Evolutionary conservation across 2,113 vertebrate genomes (phyloP).

Genomic region (Pituophis catenifer): DNA sequence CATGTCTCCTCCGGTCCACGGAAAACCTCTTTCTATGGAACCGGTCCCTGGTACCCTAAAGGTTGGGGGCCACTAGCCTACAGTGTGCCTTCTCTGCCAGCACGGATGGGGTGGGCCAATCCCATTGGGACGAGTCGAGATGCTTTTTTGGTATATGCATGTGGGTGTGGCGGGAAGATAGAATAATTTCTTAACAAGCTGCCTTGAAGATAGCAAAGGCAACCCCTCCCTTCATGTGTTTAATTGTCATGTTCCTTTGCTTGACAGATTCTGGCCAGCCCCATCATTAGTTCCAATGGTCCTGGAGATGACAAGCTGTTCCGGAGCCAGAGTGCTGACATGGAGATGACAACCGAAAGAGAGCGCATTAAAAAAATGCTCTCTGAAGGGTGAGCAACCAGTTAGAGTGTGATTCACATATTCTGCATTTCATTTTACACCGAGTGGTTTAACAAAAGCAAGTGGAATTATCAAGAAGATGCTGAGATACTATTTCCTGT

Average conservation of each 20-base stretch:
- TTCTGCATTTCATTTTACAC: background rate
- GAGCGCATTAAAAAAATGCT: constrained; percentile 97
- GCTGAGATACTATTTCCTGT: background rate
- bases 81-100: background rate
- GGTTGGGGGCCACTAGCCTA: background rate
- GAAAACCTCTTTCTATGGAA: too few species aligned
- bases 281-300: constrained; percentile 81
- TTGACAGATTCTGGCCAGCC: constrained; percentile 70
- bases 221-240: rapidly evolving
- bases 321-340: constrained; percentile 91
- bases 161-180: background rate
- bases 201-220: background rate
- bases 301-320: constrained; percentile 91
- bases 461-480: background rate
- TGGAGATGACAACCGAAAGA: constrained; percentile 84
- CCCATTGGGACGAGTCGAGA: background rate
- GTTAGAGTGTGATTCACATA: background rate
- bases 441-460: background rate
- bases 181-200: background rate
- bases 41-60: too few species aligned
- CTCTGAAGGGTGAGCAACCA: constrained; percentile 81
- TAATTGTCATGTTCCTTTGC: too few species aligned
- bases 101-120: background rate
- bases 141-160: background rate
- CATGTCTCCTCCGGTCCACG: too few species aligned